A percentile compares a stretch with the other conserved stretches of the same genome.
phyloP scores from a whole-genome alignment of 2,888 invertebrate species.

The Dasysyrphus tricinctus region DNA sequence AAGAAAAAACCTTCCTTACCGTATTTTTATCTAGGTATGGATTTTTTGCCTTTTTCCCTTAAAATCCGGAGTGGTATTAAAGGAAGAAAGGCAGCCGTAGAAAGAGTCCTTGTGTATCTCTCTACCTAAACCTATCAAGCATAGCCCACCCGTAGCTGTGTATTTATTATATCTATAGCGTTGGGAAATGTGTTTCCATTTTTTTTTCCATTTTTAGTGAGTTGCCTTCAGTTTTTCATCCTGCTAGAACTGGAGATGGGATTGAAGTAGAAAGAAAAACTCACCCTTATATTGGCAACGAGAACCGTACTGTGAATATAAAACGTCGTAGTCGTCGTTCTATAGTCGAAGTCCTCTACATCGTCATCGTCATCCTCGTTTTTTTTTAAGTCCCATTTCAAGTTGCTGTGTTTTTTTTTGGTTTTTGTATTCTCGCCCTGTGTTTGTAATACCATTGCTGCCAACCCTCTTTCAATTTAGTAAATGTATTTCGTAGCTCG shows the following conservation, averaged over 20 bases:
- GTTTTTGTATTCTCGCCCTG: slow-evolving; percentile 52
- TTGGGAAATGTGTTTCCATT: slow-evolving; percentile 71
- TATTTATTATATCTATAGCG: slow-evolving; percentile 54
- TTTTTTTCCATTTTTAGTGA: slow-evolving; percentile 33
- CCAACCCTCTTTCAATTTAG: slow-evolving; percentile 75
- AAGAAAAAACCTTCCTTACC: slow-evolving; percentile 60
- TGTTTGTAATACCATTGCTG: slow-evolving; percentile 54
- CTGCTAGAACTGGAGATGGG: slow-evolving; percentile 61
- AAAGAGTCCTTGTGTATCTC: slow-evolving; percentile 60
- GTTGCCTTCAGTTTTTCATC: slow-evolving; percentile 65
- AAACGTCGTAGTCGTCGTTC: slow-evolving; percentile 63
- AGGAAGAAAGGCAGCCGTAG: slow-evolving; percentile 53
- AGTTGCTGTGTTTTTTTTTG: slow-evolving; percentile 40
- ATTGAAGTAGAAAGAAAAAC: slow-evolving; percentile 70
- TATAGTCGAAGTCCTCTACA: slow-evolving; percentile 46
- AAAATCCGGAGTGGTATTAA: slow-evolving; percentile 69
- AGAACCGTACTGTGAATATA: slow-evolving; percentile 71
- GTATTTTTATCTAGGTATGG: slow-evolving; percentile 31
- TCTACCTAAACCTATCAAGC: slow-evolving; percentile 72
- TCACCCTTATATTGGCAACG: slow-evolving; percentile 74
- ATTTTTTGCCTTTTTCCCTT: slow-evolving; percentile 57
- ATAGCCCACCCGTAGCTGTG: slow-evolving; percentile 64
- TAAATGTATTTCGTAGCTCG: slow-evolving; percentile 74
- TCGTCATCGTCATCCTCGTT: slow-evolving; percentile 35
- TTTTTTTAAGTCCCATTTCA: slow-evolving; percentile 68